Evolutionary conservation across 2,113 vertebrate species (phyloP), one percentile per base, ranked within the genome.

Genomic region (Rhinoderma darwinii): DNA sequence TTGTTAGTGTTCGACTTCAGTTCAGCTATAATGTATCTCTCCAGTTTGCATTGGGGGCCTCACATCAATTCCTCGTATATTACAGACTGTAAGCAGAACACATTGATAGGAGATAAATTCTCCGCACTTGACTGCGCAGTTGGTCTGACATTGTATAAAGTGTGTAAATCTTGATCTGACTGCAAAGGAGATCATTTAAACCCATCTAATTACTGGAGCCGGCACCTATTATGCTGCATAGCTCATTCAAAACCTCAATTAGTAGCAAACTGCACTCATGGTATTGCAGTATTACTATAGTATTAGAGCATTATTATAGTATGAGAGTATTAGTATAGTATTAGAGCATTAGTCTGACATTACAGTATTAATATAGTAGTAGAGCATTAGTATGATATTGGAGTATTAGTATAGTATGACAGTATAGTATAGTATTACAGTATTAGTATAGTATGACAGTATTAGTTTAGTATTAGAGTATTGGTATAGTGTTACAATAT

Each of bases 161-260:
- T 35, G 63, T 18, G 20, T 68, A 68, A 68, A 68, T 68, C 63
- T 68, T 18, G 27, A 15, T 32, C 14, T 68, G 63, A 68, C 63
- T 35, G 63, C 63, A 68, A 17, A 68, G 30, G 63, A 68, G 63
- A 68, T 68, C 63, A 68, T 68, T 68, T 35, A 68, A 68, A 12
- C 63, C 63, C 63, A 32, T 68, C 63, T 68, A 68, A 68, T 68
- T 68, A 68, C 63, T 68, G 30, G 63, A 32, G 15, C 32, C 63
- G 0, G 30, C 63, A 68, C 63, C 63, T 68, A 68, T 68, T 35
- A 68, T 68, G 9, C 63, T 7, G 63, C 63, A 68, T 30, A 0
- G 63, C 63, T 30, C 63, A 8, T 32, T 68, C 63, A 4, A 32
- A 35, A 68, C 63, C 35, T 30, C 63, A 68, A 68, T 68, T 68